Evolutionary conservation across 2,888 invertebrate species (phyloP).

Genomic region (Cheilosia grossa): DNA sequence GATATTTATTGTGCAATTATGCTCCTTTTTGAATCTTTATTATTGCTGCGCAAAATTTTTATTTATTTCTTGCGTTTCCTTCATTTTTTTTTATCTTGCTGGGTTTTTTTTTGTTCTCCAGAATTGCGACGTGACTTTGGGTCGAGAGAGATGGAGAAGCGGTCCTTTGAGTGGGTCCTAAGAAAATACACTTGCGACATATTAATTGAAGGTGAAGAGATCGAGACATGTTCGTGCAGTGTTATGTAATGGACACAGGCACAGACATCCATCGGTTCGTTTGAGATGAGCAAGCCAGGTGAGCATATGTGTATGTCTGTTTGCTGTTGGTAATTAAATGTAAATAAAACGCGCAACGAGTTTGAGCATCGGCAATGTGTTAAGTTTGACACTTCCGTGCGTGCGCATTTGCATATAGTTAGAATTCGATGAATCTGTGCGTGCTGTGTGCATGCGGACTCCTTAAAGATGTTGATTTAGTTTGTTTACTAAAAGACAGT

Average conservation of each 20-base stretch:
- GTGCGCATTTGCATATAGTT: constrained; percentile 12
- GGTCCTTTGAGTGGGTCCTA: constrained; percentile 68
- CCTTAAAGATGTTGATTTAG: too few relatives aligned
- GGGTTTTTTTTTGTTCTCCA: constrained; percentile 26
- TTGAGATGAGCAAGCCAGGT: constrained; percentile 18
- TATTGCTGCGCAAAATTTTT: constrained; percentile 65
- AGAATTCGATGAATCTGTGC: not conserved
- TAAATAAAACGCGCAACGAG: constrained; percentile 45
- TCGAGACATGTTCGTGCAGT: constrained; percentile 44
- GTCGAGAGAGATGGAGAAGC: constrained; percentile 22
- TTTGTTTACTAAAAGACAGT: too few relatives aligned
- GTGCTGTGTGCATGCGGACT: not conserved
- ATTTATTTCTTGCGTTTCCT: constrained; percentile 45
- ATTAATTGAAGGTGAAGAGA: constrained; percentile 66
- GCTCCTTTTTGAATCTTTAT: constrained; percentile 42
- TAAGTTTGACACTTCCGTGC: constrained; percentile 61
- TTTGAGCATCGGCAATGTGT: constrained; percentile 38
- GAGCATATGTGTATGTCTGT: not conserved
- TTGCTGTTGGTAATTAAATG: constrained; percentile 56
- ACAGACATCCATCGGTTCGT: constrained; percentile 8
- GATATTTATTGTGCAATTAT: constrained; percentile 74
- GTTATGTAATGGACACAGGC: constrained; percentile 27
- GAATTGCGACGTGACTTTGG: constrained; percentile 61
- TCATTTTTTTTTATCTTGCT: constrained; percentile 19
- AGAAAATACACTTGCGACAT: constrained; percentile 45